Conservation (phyloP, 1,140 invertebrate species). For the Lepidurus arcticus region DNA sequence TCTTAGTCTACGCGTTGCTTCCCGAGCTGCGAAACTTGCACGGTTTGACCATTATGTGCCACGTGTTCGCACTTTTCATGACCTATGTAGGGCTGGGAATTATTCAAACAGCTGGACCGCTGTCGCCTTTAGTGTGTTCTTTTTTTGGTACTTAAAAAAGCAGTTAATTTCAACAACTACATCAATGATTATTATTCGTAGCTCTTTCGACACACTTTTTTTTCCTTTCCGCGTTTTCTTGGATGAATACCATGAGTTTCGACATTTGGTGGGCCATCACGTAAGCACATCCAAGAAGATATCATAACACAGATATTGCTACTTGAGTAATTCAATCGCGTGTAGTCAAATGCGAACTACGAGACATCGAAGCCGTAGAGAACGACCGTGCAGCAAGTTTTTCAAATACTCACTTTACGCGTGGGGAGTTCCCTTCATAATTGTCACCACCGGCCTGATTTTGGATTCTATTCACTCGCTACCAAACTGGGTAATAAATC, state of each 20-base stretch:
- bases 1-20: constrained; percentile 63
- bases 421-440: constrained; percentile 24
- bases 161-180: too few species aligned
- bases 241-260: constrained; percentile 37
- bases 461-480: not conserved
- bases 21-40: constrained; percentile 65
- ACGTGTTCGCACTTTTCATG: constrained; percentile 28
- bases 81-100: constrained; percentile 27
- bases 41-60: constrained; percentile 44
- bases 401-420: constrained; percentile 21
- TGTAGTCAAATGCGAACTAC: constrained; percentile 18
- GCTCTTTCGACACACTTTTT: constrained; percentile 44
- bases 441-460: constrained; percentile 2
- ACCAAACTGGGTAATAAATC: not conserved
- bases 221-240: constrained; percentile 49
- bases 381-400: not conserved
- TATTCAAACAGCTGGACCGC: constrained; percentile 21
- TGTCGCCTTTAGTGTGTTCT: constrained; percentile 37
- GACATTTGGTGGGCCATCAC: constrained; percentile 38
- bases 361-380: not conserved
- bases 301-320: not conserved
- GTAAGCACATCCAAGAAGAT: constrained; percentile 34
- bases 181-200: constrained; percentile 31
- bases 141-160: not conserved
- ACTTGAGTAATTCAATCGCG: not conserved